phyloP scores from a whole-genome alignment of 2,113 vertebrate genomes.

The Aegypius monachus region DNA sequence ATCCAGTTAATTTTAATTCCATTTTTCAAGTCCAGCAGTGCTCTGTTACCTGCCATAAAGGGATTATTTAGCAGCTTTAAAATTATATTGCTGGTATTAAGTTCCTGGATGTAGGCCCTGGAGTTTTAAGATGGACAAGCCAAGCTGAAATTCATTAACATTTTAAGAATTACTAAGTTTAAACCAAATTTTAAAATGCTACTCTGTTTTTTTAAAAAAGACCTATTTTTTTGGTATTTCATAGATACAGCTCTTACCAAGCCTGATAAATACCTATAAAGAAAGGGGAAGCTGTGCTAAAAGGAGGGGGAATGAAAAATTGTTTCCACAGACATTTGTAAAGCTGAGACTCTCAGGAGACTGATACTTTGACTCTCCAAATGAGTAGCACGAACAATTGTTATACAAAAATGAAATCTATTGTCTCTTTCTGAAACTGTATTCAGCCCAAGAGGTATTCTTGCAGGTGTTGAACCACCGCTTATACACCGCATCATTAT shows the following conservation, averaged over 20 bases:
- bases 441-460: not conserved
- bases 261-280: not conserved
- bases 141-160: slow-evolving; percentile 35
- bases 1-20: slow-evolving; percentile 60
- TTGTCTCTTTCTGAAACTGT: not conserved
- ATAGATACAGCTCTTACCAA: not conserved
- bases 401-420: not conserved
- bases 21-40: slow-evolving; percentile 53
- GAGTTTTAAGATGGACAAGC: slow-evolving; percentile 39
- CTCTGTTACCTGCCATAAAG: slow-evolving; percentile 58
- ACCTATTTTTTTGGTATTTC: not conserved
- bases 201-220: not conserved
- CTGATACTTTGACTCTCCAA: not conserved
- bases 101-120: not conserved
- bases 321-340: not conserved
- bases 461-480: not conserved
- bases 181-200: not conserved
- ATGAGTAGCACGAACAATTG: not conserved
- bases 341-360: not conserved
- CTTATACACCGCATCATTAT: not conserved
- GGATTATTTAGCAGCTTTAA: slow-evolving; percentile 69
- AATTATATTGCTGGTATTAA: slow-evolving; percentile 59
- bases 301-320: not conserved
- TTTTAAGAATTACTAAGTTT: not conserved
- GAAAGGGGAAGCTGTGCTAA: not conserved